phyloP scores from a whole-genome alignment of 2,113 vertebrate species.

The Orcinus orca region DNA sequence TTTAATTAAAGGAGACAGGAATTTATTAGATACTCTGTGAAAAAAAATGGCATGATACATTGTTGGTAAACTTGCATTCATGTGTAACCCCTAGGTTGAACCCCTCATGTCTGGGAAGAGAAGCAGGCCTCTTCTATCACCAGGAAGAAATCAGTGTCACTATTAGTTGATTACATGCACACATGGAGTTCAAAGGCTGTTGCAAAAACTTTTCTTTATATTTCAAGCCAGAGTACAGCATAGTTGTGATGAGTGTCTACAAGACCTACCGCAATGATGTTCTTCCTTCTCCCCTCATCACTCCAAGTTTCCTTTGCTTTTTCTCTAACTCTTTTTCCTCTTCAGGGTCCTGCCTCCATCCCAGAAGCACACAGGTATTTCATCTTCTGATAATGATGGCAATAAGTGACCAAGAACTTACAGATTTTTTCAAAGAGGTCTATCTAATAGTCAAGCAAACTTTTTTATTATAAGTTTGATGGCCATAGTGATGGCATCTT shows the following conservation, averaged over 20 bases:
- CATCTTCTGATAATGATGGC: not conserved
- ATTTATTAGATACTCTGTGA: not conserved
- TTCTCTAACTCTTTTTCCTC: not conserved
- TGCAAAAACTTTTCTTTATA: not conserved
- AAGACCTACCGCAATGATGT: rapidly evolving
- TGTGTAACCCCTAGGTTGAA: not conserved
- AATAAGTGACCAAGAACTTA: not conserved
- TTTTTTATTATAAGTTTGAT: not conserved
- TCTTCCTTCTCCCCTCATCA: not conserved
- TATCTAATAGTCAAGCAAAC: not conserved
- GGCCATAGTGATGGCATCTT: not conserved
- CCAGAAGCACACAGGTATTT: not conserved
- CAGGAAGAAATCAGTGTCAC: not conserved
- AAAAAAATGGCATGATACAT: not conserved
- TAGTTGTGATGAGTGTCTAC: not conserved
- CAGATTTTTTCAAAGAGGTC: not conserved
- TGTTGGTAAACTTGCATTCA: not conserved
- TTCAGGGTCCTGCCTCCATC: not conserved
- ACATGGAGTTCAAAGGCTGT: not conserved
- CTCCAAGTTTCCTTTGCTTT: not conserved
- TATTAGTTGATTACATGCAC: not conserved
- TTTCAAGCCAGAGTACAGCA: not conserved
- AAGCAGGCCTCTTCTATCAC: not conserved
- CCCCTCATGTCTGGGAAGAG: not conserved
- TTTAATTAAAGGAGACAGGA: not conserved